Percentiles rank a stretch among this genome's conserved stretches.
phyloP scores from a whole-genome alignment of 2,888 invertebrate genomes.

The Nebria salina region DNA sequence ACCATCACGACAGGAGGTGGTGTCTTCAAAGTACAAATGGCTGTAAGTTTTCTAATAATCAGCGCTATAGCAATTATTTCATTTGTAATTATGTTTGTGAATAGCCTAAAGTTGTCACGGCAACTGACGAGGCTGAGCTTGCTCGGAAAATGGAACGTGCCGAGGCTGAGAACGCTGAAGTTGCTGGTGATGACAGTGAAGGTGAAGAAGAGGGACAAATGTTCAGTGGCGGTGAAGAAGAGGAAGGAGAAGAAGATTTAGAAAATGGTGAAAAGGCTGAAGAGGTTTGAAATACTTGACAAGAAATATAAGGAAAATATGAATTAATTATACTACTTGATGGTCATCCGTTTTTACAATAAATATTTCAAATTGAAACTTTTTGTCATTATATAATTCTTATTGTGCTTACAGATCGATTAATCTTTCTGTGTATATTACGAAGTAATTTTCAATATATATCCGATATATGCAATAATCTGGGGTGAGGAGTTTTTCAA shows the following conservation, averaged over 20 bases:
- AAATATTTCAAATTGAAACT: slow-evolving; percentile 13
- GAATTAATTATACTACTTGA: slow-evolving; percentile 26
- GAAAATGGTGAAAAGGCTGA: slow-evolving; percentile 55
- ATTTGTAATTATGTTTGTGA: slow-evolving; percentile 74
- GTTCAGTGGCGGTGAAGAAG: slow-evolving; percentile 62
- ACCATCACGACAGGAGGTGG: slow-evolving; percentile 87
- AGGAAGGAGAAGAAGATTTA: slow-evolving; percentile 57
- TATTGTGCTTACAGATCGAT: no score
- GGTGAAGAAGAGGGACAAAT: slow-evolving; percentile 71
- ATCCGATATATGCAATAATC: no score
- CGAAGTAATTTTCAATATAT: no score
- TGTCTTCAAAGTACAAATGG: slow-evolving; percentile 94
- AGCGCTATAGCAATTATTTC: slow-evolving; percentile 5
- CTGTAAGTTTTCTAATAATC: slow-evolving; percentile 68
- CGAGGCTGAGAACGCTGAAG: slow-evolving; percentile 93
- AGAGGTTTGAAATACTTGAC: background rate
- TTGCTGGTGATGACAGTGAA: slow-evolving; percentile 88
- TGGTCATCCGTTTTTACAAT: slow-evolving; percentile 38
- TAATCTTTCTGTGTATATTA: no score
- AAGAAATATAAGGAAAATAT: slow-evolving; percentile 18
- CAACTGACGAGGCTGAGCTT: slow-evolving; percentile 96
- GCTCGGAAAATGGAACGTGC: slow-evolving; percentile 93
- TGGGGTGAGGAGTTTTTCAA: background rate
- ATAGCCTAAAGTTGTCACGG: slow-evolving; percentile 97
- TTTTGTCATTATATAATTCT: no score